Percentiles rank a stretch among this genome's conserved stretches.
Conservation (phyloP, 1,140 invertebrate genomes). For the Panulirus ornatus region DNA sequence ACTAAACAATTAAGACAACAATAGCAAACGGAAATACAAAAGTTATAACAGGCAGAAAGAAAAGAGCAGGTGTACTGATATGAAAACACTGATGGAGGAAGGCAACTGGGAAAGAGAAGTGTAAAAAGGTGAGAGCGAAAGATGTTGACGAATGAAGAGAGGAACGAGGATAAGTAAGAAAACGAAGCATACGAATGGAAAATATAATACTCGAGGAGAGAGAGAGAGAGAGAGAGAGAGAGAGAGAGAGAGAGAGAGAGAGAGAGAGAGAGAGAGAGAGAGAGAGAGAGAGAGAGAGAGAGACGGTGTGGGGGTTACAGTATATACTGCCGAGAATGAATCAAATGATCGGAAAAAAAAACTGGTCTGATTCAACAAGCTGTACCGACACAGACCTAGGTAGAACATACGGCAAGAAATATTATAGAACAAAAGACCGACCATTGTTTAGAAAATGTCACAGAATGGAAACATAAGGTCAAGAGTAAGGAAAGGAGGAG, state of each 20-base stretch:
- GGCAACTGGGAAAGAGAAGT: not conserved
- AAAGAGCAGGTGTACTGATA: not conserved
- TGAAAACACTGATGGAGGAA: not conserved
- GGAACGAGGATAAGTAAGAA: not conserved
- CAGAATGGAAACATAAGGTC: no score
- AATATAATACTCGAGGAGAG: no score
- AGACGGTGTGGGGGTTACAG: not conserved
- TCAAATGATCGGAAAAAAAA: not conserved
- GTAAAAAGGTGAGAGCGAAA: not conserved
- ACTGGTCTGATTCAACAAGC: not conserved
- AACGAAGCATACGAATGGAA: not conserved
- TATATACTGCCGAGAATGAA: not conserved
- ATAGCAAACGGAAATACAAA: not conserved
- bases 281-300: conserved; percentile 26
- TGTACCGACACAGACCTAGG: no score
- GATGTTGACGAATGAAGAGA: not conserved
- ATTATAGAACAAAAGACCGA: no score
- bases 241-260: conserved; percentile 38
- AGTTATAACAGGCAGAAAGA: not conserved
- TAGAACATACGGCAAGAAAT: not conserved
- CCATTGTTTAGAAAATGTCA: no score
- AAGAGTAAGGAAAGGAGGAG: not conserved
- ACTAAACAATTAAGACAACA: no score
- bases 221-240: not conserved
- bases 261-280: conserved; percentile 35